Evolutionary conservation across 2,888 invertebrate genomes (phyloP), one percentile per base, ranked within the genome.

Genomic region (Cinara cedri): DNA sequence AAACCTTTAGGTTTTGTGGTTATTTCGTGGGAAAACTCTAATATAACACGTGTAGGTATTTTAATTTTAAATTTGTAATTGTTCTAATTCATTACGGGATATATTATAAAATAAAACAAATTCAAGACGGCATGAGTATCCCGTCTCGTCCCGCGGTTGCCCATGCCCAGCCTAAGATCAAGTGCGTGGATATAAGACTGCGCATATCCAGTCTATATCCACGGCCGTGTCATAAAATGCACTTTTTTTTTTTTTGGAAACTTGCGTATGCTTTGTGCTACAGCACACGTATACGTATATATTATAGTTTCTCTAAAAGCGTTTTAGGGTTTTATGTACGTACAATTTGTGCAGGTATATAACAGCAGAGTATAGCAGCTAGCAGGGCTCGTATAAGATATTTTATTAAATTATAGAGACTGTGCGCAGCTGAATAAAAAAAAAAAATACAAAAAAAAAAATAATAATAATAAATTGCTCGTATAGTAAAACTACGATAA

Each of bases 341-440:
- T 21, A 26, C 54, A 62, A 49, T 49, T 60, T 34, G n/a, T 75
- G 26, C 44, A 51, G 24, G 9, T 24, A 26, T 46, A 66, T 26
- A 66, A 14, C 42, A 16, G 6, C 21, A 34, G 34, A 34, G 6
- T 34, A 34, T 34, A 34, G 3, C 34, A 4, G 34, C 6, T 34
- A 34, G 34, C 3, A 34, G 9, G 21, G 54, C 54, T 57, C 46
- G 24, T 57, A n/a, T n/a, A 42, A 60, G 60, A 70, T 49, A 51
- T 62, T 70, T 49, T 57, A 62, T 78, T 70, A 78, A 60, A 78
- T 62, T 57, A 34, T 34, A 78, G 57, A 70, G 49, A 49, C 51
- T 49, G 62, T 26, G 65, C 42, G 54, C n/a, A 26, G 10, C 44
- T 14, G 19, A 49, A 49, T 51, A 19, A 51, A 42, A 57, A 65